Evolutionary conservation across 2,888 invertebrate genomes (phyloP), one percentile per base, ranked within the genome.

Genomic region (Hirtodrosophila confusa): DNA sequence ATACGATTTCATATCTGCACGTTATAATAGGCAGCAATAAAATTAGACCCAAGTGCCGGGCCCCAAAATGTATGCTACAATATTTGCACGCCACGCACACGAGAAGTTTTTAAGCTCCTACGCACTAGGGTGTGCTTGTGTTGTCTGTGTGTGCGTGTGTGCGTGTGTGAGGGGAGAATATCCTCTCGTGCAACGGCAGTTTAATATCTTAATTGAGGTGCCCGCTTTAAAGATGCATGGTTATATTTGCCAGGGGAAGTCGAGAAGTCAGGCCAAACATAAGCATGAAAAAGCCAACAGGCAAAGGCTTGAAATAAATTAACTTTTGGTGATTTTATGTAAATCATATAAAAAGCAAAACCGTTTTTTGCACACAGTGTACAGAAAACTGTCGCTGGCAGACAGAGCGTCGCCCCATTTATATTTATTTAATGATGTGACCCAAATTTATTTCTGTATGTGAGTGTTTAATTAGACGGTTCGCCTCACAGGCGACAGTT

Each of bases 391-490:
- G 77, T 74, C 74, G 61, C 45, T 29, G 78, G 47, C 80, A 71
- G 73, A 79, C 69, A 61, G 51, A 58, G 55, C 43, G 66, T 54
- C 86, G 71, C 65, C 88, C 84, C 87, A 85, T 87, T 84, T 85
- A 86, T 85, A 85, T 86, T 85, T 85, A 87, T 88, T 88, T 85
- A 85, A 85, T 87, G 84, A 85, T 85, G 84, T 85, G 88, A 88
- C 84, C 84, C 85, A 85, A 85, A 85, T 85, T 88, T 78, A 88
- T 87, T 80, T 79, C 82, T 82, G 62, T 73, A 71, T 88, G 86
- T 74, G 82, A 88, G 88, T 83, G 82, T 83, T 82, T 82, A 82
- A 82, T 82, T 82, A 82, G 82, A 83, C 86, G 78, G 74, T 75
- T 68, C 68, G 78, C 75, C 76, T 65, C 64, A 75, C 78, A 66